A percentile compares a stretch with the other conserved stretches of the same genome.
Conservation (phyloP, 2,797 vertebrate species). For the Hozukius guyotensis region DNA sequence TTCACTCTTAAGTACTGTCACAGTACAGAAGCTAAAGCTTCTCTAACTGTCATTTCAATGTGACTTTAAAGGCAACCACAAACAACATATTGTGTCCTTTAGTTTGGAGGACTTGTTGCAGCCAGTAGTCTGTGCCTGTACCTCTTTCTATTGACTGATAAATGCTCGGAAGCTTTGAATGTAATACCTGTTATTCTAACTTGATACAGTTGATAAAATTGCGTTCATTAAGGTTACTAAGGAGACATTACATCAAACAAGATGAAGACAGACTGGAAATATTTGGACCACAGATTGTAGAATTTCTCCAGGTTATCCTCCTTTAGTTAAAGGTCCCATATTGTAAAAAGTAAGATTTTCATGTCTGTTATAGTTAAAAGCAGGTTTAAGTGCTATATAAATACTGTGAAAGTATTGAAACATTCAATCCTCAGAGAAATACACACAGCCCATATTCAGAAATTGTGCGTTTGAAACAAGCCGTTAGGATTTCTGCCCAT, state of each 20-base stretch:
- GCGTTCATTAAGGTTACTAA: neutral
- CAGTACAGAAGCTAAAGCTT: neutral
- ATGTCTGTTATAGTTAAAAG: too few species aligned
- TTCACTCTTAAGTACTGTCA: neutral
- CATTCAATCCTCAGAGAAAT: too few species aligned
- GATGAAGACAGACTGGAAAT: neutral
- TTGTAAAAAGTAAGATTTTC: too few species aligned
- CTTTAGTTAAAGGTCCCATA: neutral
- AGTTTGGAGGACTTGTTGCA: neutral
- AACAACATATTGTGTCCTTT: neutral
- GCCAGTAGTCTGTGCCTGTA: neutral
- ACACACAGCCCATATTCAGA: too few species aligned
- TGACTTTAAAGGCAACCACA: neutral
- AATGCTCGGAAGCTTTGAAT: neutral
- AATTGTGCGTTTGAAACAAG: too few species aligned
- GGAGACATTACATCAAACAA: neutral
- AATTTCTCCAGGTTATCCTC: neutral
- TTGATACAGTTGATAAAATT: neutral
- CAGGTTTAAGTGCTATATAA: too few species aligned
- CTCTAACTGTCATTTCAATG: neutral
- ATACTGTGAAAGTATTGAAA: too few species aligned
- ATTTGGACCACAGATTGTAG: neutral
- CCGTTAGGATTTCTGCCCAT: too few species aligned
- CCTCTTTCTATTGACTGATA: neutral
- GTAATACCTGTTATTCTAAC: neutral